Conservation (phyloP, 2,113 vertebrate genomes). For the Craseonycteris thonglongyai region DNA sequence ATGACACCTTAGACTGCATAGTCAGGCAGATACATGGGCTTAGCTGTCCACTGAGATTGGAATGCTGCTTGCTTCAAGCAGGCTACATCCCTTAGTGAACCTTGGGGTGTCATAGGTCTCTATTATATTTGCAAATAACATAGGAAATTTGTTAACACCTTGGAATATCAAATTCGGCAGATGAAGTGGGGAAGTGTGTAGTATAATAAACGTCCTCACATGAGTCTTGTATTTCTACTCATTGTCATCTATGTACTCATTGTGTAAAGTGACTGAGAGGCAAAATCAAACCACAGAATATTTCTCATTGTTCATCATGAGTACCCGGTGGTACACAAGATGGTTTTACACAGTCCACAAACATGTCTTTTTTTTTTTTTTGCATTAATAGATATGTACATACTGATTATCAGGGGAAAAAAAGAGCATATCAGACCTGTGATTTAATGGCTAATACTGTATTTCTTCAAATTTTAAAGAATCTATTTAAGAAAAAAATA, state of each 20-base stretch:
- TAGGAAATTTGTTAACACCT: neutral
- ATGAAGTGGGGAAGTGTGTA: neutral
- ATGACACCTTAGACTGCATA: neutral
- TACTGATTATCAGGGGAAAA: too few species aligned
- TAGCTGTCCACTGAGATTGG: neutral
- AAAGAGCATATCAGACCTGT: neutral
- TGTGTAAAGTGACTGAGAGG: neutral
- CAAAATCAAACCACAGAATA: neutral
- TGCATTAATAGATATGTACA: neutral
- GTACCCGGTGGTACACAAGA: neutral
- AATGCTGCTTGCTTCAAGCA: neutral
- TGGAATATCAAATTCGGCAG: neutral
- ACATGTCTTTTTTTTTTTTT: too few species aligned
- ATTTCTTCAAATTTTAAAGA: neutral
- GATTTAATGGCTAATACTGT: slow-evolving; percentile 24
- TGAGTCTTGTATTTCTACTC: neutral
- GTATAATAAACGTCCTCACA: neutral
- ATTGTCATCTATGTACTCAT: neutral
- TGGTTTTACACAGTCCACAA: neutral
- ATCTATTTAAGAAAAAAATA: neutral
- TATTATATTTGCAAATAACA: slow-evolving; percentile 7
- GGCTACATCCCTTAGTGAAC: neutral
- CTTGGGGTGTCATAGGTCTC: neutral
- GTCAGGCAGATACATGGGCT: neutral
- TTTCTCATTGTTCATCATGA: slow-evolving; percentile 2